Evolutionary conservation across 1,140 invertebrate species (phyloP).

Genomic region (Camponotus floridanus): DNA sequence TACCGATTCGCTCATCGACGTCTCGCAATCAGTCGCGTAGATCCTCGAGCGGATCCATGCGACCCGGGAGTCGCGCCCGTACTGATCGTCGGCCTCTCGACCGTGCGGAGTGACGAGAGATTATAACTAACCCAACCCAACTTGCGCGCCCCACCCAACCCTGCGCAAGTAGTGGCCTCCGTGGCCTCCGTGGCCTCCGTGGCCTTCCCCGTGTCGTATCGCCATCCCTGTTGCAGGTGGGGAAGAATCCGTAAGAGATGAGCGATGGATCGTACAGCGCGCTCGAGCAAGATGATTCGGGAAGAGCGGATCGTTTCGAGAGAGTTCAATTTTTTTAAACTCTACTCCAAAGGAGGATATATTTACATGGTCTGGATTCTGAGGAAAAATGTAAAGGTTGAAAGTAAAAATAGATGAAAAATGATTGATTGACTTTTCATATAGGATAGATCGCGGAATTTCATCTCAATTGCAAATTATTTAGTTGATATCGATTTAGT

Average conservation of each 20-base stretch:
- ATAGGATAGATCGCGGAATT: neutral
- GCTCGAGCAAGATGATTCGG: neutral
- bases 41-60: conserved; percentile 54
- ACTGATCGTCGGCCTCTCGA: conserved; percentile 72
- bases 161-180: conserved; percentile 14
- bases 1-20: conserved; percentile 15
- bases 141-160: conserved; percentile 35
- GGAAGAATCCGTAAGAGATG: conserved; percentile 1
- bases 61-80: conserved; percentile 82
- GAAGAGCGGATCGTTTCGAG: neutral
- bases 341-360: neutral
- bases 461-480: neutral
- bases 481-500: neutral
- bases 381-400: neutral
- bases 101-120: conserved; percentile 45
- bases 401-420: neutral
- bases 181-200: neutral
- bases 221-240: neutral
- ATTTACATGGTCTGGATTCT: neutral
- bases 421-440: neutral
- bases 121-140: conserved; percentile 60
- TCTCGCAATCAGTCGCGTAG: conserved; percentile 19
- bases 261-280: neutral
- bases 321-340: neutral
- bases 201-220: neutral